These are phyloP conservation scores for Pteria penguin DNA, from an alignment of 2,888 invertebrate genomes.

Conservation along the genomic window DNA sequence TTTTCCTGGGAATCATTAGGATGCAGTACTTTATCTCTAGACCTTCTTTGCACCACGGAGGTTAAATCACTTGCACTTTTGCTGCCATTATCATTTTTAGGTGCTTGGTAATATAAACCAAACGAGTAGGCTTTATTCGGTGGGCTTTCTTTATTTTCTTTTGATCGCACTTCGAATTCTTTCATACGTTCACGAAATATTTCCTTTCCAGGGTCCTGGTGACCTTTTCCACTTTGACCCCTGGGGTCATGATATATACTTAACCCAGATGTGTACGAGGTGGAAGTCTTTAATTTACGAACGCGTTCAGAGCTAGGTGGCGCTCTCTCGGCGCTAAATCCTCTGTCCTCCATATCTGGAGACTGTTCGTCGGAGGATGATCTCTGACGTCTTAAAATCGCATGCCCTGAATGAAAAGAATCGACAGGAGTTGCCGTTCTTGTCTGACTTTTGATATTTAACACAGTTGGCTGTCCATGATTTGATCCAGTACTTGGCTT, in stretches of 20 bases:
- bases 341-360: constrained; percentile 20
- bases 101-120: constrained; percentile 69
- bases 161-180: constrained; percentile 56
- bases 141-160: constrained; percentile 59
- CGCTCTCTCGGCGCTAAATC: constrained; percentile 19
- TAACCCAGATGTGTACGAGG: constrained; percentile 63
- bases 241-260: constrained; percentile 56
- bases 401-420: background rate
- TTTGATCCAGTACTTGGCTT: constrained; percentile 27
- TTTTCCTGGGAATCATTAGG: constrained; percentile 64
- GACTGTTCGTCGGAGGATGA: background rate
- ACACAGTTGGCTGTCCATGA: background rate
- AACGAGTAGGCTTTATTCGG: constrained; percentile 67
- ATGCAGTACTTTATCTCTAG: constrained; percentile 59
- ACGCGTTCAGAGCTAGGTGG: constrained; percentile 20
- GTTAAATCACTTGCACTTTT: constrained; percentile 55
- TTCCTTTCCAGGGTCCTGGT: constrained; percentile 48
- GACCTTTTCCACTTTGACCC: constrained; percentile 34
- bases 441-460: background rate
- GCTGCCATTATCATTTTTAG: constrained; percentile 54
- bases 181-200: constrained; percentile 53
- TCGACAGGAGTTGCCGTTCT: background rate
- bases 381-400: background rate
- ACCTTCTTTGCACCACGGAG: constrained; percentile 43
- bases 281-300: constrained; percentile 56